Base-by-base conservation (phyloP, 2,888 invertebrate genomes). In the Cacoxenus indagator region DNA sequence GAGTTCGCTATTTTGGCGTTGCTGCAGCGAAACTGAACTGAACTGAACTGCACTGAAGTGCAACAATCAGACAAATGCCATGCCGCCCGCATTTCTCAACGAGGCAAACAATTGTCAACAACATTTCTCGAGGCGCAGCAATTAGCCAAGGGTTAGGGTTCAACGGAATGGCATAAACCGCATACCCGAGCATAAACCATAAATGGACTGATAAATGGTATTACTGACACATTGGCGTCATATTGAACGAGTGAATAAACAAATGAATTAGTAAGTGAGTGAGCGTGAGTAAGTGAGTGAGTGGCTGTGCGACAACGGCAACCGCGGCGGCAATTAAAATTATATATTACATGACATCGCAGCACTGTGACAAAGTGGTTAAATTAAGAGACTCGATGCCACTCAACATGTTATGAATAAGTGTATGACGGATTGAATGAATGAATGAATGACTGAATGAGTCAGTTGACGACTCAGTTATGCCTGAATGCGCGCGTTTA, bases 71-170 rank as follows among this genome's bases (percentile, higher is more conserved):
- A n/a, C n/a, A n/a, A n/a, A n/a, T n/a, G n/a, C n/a, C n/a, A n/a
- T n/a, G n/a, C n/a, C 22, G 51, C 51, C 51, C 51, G 51, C 51
- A 51, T 51, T 51, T 51, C 19, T 22, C 17, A 9, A 9, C 22
- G 19, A 19, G 51, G 51, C 51, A 1, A n/a, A 8, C 31, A 59
- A 59, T 59, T 59, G 3, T 59, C 59, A 59, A 59, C 59, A 31
- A 19, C 31, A 1, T 37, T 17, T 59, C 17, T 59, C 22, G 37
- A 19, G 8, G 59, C 31, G 37, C 19, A 9, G 37, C 19, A 59
- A 59, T 59, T 59, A 59, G 31, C 31, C 59, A 59, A 59, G 59
- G 59, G 59, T 59, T 59, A 59, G 31, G 59, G 59, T 59, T 59
- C 59, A 59, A 4, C 29, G 17, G n/a, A 59, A 59, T 37, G 37